These are phyloP conservation scores for Ommatoiulus sabulosus DNA, from an alignment of 2,888 invertebrate species.

Conservation along the genomic window DNA sequence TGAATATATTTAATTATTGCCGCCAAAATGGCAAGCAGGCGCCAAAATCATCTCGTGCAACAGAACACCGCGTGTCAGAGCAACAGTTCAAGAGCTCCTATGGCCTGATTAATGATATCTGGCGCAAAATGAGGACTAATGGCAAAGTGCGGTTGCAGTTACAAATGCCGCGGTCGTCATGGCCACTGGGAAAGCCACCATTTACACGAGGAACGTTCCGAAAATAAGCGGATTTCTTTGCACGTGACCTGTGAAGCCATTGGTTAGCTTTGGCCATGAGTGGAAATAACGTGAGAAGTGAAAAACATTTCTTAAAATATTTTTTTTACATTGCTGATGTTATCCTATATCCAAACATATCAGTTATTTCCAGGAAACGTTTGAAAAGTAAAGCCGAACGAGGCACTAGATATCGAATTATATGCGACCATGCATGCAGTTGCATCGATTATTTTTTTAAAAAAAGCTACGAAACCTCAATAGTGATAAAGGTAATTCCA, in stretches of 20 bases:
- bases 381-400: no score
- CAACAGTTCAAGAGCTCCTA: slow-evolving; percentile 15
- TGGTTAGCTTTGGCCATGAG: no score
- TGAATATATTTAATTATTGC: background rate
- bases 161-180: background rate
- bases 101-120: slow-evolving; percentile 33
- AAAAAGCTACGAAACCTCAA: no score
- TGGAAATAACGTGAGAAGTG: no score
- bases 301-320: no score
- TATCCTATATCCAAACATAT: no score
- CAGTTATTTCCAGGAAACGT: no score
- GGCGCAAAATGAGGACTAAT: background rate
- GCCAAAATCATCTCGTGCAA: background rate
- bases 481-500: no score
- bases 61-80: slow-evolving; percentile 28
- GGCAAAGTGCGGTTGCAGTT: background rate
- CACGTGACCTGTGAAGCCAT: background rate
- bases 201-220: background rate
- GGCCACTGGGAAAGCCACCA: background rate
- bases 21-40: slow-evolving; percentile 31
- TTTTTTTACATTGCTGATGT: no score
- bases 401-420: no score
- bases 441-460: no score
- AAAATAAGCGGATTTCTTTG: background rate
- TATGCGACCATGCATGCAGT: no score